Evolutionary conservation across 2,797 vertebrate species (phyloP), one percentile per base, ranked within the genome.

Genomic region (Lagorchestes hirsutus): DNA sequence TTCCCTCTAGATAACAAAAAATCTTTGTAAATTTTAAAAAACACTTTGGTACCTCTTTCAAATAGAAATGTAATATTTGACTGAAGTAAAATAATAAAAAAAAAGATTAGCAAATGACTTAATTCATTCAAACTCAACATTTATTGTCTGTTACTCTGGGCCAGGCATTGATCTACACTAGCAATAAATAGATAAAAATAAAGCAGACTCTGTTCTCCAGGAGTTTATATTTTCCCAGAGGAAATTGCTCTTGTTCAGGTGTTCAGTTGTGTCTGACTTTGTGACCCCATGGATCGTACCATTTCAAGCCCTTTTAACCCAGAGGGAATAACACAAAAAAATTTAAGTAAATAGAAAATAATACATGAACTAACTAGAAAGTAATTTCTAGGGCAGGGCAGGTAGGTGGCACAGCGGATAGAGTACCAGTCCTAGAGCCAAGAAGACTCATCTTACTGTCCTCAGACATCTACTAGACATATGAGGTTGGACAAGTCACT

Each of bases 1-100:
- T 92, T 93, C 67, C 95, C 27, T 67, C 90, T 55, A 87, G 94
- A 94, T 34, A 82, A 82, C 3, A 55, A 3, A 67, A 94, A 95
- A 40, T 9, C 94, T 91, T 4, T 82, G 28, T 8, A 31, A 95
- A 74, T 6, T 24, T 95, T 93, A 67, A 90, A 93, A 93, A 87
- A 14, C 3, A 91, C 5, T 12, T 52, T 34, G 52, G 27, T 27
- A 90, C 40, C 28, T 91, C 12, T 95, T 95, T 95, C n/a, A 95
- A 46, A 24, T 24, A 46, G n/a, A 46, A 46, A 82, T 82, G 62
- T n/a, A n/a, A 46, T 24, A 82, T 40, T 82, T 40, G 6, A 82
- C 3, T 82, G 67, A 82, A 46, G 67, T 74, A 5, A 67, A 67
- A 52, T 52, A n/a, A n/a, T 52, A 27, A 57, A 56, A 56, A 67